Evolutionary conservation across 2,797 vertebrate species (phyloP).

Genomic region (Epinephelus malabaricus): DNA sequence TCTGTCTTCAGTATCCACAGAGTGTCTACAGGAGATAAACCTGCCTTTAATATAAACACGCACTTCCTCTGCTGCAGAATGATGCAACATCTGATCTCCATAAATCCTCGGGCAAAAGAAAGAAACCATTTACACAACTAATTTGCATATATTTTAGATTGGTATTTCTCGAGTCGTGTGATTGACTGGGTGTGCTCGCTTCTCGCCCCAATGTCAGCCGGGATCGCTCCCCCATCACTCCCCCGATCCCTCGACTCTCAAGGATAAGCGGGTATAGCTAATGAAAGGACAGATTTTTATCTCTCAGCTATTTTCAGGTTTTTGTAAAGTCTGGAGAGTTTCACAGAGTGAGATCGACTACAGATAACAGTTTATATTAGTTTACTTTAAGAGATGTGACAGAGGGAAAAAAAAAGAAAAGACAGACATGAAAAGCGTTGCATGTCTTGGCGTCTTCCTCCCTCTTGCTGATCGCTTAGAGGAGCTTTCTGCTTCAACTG

Average conservation of each 20-base stretch:
- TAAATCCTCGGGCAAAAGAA: slow-evolving; percentile 2
- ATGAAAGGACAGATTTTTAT: neutral
- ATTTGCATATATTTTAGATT: neutral
- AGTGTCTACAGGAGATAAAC: slow-evolving; percentile 15
- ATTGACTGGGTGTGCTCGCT: neutral
- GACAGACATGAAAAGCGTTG: slow-evolving; percentile 21
- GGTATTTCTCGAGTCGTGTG: neutral
- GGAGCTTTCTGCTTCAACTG: slow-evolving; percentile 61
- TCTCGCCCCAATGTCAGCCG: neutral
- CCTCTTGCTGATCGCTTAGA: slow-evolving; percentile 31
- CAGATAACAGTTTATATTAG: neutral
- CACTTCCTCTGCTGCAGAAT: slow-evolving; percentile 26
- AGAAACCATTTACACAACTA: neutral
- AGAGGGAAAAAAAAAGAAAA: neutral
- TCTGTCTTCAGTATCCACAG: neutral
- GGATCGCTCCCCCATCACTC: neutral
- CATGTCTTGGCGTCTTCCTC: slow-evolving; percentile 44
- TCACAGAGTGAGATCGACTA: neutral
- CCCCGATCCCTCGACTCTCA: neutral
- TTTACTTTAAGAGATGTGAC: neutral
- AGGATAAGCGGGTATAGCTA: neutral
- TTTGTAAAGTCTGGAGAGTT: neutral
- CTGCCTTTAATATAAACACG: slow-evolving; percentile 21
- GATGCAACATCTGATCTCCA: slow-evolving; percentile 1
- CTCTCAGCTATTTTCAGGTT: neutral